Percentiles rank a stretch among this genome's conserved stretches.
These are phyloP conservation scores for Platichthys stellatus DNA, from an alignment of 2,113 vertebrate genomes.

Conservation along the genomic window DNA sequence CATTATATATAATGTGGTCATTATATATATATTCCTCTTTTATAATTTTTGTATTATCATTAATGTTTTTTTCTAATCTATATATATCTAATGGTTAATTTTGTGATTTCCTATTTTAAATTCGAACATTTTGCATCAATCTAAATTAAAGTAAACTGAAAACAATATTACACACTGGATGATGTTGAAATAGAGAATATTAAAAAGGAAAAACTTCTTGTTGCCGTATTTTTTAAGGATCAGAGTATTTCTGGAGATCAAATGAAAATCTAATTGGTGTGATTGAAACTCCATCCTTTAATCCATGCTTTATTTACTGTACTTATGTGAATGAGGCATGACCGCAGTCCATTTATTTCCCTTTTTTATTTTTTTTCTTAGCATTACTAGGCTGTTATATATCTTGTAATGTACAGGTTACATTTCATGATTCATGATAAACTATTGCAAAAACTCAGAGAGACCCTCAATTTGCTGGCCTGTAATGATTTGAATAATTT, in stretches of 20 bases:
- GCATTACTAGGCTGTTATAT: too few relatives aligned
- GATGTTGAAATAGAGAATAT: constrained; percentile 5
- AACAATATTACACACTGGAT: not conserved
- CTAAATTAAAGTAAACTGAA: too few relatives aligned
- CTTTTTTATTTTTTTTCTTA: not conserved
- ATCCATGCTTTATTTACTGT: constrained; percentile 56
- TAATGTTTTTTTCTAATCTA: too few relatives aligned
- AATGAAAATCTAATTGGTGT: constrained; percentile 49
- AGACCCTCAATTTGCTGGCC: not conserved
- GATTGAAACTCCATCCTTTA: constrained; percentile 64
- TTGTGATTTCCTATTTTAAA: too few relatives aligned
- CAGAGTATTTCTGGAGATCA: constrained; percentile 34
- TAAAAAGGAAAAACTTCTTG: constrained; percentile 19
- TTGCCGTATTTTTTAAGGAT: constrained; percentile 47
- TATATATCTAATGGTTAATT: too few relatives aligned
- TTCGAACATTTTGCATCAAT: too few relatives aligned
- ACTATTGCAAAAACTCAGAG: not conserved
- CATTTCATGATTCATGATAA: not conserved
- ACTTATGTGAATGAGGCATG: constrained; percentile 32
- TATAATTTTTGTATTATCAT: too few relatives aligned
- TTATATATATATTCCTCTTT: too few relatives aligned
- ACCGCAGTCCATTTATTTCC: not conserved
- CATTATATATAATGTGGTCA: too few relatives aligned
- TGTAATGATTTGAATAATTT: not conserved
- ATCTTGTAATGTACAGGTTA: too few relatives aligned